Base-by-base conservation (phyloP, 2,888 invertebrate species). In the Lepidochrysops patricia region DNA sequence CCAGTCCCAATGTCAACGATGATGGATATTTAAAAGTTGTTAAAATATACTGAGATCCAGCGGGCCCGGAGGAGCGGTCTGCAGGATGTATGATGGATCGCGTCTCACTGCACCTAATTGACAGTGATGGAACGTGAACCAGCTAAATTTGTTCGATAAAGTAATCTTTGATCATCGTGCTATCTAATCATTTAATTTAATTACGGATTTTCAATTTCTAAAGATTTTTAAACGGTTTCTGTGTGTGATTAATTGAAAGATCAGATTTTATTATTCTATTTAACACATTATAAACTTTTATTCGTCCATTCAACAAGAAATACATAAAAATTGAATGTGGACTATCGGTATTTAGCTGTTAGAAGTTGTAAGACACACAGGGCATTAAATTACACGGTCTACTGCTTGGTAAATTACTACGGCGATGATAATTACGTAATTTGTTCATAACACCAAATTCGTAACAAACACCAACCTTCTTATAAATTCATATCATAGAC, bases 51-150 rank as follows among this genome's bases (percentile, higher is more conserved):
- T 52, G 66, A 68, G 68, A 66, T 68, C 63, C 71, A 71, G 69
- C 84, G 74, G 79, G 77, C 76, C 77, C 78, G 75, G 75, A 79
- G 78, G 76, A 79, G 75, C 69, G 72, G 72, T 71, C 70, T 66
- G 66, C 67, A 67, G 71, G 74, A 72, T 73, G 73, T 80, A 85
- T 85, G 88, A 88, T 88, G 81, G 88, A 89, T 89, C 79, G 77
- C 75, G 75, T 77, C 79, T 83, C 82, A 82, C 76, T 79, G 80
- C 81, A 80, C 64, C 81, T 89, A 89, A 89, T 89, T 88, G 89
- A 89, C 89, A 87, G 78, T 89, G 89, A 89, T 88, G 83, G 89
- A 89, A 85, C 71, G 71, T 67, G 70, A 72, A 69, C 71, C 73
- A 75, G 74, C 70, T 70, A 62, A 66, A 69, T 67, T 67, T 69